Evolutionary conservation across 1,140 invertebrate genomes (phyloP), one percentile per base, ranked within the genome.

Genomic region (Zaprionus ornatus): DNA sequence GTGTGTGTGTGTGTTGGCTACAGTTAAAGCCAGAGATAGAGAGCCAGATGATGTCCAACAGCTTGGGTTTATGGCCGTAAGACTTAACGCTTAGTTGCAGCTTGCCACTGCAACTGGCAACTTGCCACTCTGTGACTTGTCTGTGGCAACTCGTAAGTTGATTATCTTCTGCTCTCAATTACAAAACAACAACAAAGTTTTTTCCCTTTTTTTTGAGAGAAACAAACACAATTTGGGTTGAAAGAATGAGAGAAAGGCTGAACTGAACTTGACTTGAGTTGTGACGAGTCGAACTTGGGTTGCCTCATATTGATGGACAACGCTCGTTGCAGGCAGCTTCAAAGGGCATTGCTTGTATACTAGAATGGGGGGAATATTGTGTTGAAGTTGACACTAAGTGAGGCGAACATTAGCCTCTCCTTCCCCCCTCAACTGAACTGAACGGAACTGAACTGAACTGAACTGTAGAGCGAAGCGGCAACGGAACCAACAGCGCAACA

Each of bases 151-250:
- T 73, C 55, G 48, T 35, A 72, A 77, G 56, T 77, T 66, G 69
- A 77, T 77, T 77, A 77, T 77, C 56, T 61, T 7, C 69, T 77
- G 67, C 67, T 63, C 67, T 70, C 74, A 67, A 77, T 73, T 73
- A 67, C 48, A 73, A 48, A 59, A 57, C 27, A 35, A 45, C 45
- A 40, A 35, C 48, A 68, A 74, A 74, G 55, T 74, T 62, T 68
- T 27, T 13, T 4, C 17, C 35, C 17, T 40, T 17, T 68, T 4
- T 60, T 21, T 27, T 13, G 2, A 17, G 3, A 48, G 13, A 64
- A 35, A 65, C 37, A 66, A 76, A 76, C 56, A 56, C 68, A 76
- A 75, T 75, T 75, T 75, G 40, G 59, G 25, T 48, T 68, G 40
- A 25, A 15, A 45, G 32, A 29, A 19, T 7, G 5, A 12, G 3